Base-by-base conservation (phyloP, 2,113 vertebrate genomes). In the Hyaena hyaena region DNA sequence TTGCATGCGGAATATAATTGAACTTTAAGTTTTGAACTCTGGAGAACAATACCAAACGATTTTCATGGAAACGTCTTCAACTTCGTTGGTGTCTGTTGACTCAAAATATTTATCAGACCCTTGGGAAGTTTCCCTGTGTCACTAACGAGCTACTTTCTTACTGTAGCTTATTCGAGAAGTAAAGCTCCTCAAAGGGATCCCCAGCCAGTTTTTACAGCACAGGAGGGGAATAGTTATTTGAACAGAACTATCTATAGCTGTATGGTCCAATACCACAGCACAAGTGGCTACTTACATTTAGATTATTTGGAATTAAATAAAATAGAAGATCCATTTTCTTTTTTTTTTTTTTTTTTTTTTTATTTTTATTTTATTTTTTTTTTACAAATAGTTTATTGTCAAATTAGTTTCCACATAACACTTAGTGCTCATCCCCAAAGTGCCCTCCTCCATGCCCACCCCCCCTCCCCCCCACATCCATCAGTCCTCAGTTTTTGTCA, bases 1-100 rank as follows among this genome's bases (percentile, higher is more conserved):
- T 43, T 31, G 19, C 77, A 88, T 94, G 93, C 35, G 65, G 31
- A 90, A 73, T 69, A 24, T 24, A 85, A 76, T 76, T 95, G 97
- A 98, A 97, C 28, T 80, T 98, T 94, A 97, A 95, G 74, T 96
- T 97, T 97, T 95, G 61, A 94, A 83, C 88, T 96, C 45, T 94
- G 86, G 94, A 93, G 88, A 88, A 87, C 15, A 31, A 92, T 50
- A 85, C 43, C 65, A 80, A 89, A 90, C 88, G 91, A 96, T 92
- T 93, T 84, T 94, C 86, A 31, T 80, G 90, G 69, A 84, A 83
- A 79, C 33, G 33, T 79, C 35, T 97, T 96, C 95, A 63, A 80
- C 31, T 80, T 48, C 4, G 3, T 16, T n/a, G 26, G 65, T 79
- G 87, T 43, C 63, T 81, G 79, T 85, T 73, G 90, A 96, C 58